A percentile compares a stretch with the other conserved stretches of the same genome.
Evolutionary conservation across 2,797 vertebrate species (phyloP).

Genomic region (Poeciliopsis infans): DNA sequence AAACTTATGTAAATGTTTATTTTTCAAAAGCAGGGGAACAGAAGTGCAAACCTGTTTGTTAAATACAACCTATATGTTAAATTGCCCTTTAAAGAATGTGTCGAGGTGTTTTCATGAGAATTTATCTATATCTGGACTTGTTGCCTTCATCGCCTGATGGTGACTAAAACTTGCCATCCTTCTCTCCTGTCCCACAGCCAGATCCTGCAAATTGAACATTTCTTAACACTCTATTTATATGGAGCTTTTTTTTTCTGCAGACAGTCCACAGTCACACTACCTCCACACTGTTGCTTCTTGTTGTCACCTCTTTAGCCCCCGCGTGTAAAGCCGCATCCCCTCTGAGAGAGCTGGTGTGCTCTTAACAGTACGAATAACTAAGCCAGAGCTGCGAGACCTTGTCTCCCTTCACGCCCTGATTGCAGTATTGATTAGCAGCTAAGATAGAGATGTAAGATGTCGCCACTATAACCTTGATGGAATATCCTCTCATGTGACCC

Average conservation of each 20-base stretch:
- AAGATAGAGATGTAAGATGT: constrained; percentile 46
- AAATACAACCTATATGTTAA: background rate
- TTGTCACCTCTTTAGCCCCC: constrained; percentile 68
- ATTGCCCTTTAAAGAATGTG: background rate
- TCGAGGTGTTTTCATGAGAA: constrained; percentile 37
- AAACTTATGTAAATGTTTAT: background rate
- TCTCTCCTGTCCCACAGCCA: constrained; percentile 43
- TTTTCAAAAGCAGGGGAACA: background rate
- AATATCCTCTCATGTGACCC: constrained; percentile 26
- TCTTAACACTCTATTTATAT: constrained; percentile 66
- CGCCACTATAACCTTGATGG: constrained; percentile 33
- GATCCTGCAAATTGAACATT: constrained; percentile 61
- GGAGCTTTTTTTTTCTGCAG: constrained; percentile 57
- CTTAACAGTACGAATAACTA: constrained; percentile 37
- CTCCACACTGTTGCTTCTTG: constrained; percentile 63
- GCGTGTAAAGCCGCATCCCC: constrained; percentile 51
- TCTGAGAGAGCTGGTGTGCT: constrained; percentile 48
- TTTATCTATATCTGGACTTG: constrained; percentile 42
- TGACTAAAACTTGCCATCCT: constrained; percentile 37
- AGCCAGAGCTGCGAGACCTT: constrained; percentile 40
- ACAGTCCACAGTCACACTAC: constrained; percentile 69
- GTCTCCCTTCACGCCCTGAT: constrained; percentile 33
- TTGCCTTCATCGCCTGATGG: constrained; percentile 39
- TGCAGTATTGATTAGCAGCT: constrained; percentile 59
- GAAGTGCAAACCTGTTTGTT: background rate